A percentile compares a stretch with the other conserved stretches of the same genome.
These are phyloP conservation scores for Xiphophorus birchmanni DNA, from an alignment of 2,797 vertebrate genomes.

Conservation along the genomic window DNA sequence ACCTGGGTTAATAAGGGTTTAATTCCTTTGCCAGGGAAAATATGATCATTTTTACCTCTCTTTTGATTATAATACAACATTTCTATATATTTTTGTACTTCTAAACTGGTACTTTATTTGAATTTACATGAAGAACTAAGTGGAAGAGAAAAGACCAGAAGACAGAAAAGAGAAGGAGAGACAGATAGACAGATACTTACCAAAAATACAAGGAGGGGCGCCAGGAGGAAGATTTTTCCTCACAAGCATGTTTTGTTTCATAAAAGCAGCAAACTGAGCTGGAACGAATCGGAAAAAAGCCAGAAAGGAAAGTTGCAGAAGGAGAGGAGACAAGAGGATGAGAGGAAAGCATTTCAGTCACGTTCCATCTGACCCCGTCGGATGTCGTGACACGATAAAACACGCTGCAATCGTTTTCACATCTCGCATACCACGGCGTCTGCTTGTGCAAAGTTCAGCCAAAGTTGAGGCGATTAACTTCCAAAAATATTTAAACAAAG, in stretches of 20 bases:
- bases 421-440: constrained; percentile 5
- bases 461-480: constrained; percentile 41
- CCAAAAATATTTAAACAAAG: constrained; percentile 39
- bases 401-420: constrained; percentile 25
- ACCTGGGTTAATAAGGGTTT: neutral
- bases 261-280: constrained; percentile 99
- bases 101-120: neutral
- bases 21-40: neutral
- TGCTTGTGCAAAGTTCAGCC: constrained; percentile 22
- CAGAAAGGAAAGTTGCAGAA: constrained; percentile 71
- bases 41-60: neutral
- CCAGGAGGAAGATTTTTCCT: constrained; percentile 98
- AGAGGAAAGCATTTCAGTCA: constrained; percentile 77
- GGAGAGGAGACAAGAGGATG: constrained; percentile 71
- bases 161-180: constrained; percentile 51
- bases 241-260: constrained; percentile 99
- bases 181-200: constrained; percentile 89
- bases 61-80: neutral
- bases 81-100: neutral
- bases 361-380: constrained; percentile 54
- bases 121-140: constrained; percentile 31
- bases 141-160: constrained; percentile 47
- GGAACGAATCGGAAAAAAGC: constrained; percentile 85
- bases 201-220: constrained; percentile 94
- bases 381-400: constrained; percentile 53